Percentiles rank a stretch among this genome's conserved stretches.
Conservation (phyloP, 1,140 invertebrate genomes). For the Daktulosphaira vitifoliae region DNA sequence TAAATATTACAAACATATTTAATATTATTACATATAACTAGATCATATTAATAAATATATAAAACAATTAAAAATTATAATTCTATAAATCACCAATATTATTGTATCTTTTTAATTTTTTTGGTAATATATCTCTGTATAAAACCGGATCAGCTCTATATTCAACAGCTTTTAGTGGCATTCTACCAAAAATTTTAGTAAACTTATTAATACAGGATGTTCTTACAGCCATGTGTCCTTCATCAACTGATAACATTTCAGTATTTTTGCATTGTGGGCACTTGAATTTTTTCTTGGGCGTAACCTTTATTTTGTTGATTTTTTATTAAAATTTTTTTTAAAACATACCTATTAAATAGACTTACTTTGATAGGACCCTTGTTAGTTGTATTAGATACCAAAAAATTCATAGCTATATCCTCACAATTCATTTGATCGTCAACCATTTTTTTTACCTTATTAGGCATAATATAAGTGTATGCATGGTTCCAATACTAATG, state of each 20-base stretch:
- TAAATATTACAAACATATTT: too few species aligned
- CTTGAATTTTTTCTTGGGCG: constrained; percentile 95
- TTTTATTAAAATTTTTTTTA: constrained; percentile 8
- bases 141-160: constrained; percentile 91
- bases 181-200: constrained; percentile 68
- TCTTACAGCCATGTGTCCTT: constrained; percentile 84
- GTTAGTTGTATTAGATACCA: constrained; percentile 80
- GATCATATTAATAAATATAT: too few species aligned
- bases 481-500: constrained; percentile 73
- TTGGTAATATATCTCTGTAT: constrained; percentile 79
- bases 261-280: constrained; percentile 90
- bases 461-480: constrained; percentile 74
- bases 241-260: constrained; percentile 87
- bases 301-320: constrained; percentile 53
- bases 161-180: constrained; percentile 82
- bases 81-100: constrained; percentile 77
- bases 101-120: constrained; percentile 80
- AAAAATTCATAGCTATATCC: constrained; percentile 91
- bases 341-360: neutral
- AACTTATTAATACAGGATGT: constrained; percentile 88
- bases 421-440: constrained; percentile 91
- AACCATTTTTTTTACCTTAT: constrained; percentile 71
- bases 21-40: too few species aligned
- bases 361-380: constrained; percentile 86
- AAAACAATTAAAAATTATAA: neutral